Conservation (phyloP, 1,140 invertebrate genomes). For the Procambarus clarkii region DNA sequence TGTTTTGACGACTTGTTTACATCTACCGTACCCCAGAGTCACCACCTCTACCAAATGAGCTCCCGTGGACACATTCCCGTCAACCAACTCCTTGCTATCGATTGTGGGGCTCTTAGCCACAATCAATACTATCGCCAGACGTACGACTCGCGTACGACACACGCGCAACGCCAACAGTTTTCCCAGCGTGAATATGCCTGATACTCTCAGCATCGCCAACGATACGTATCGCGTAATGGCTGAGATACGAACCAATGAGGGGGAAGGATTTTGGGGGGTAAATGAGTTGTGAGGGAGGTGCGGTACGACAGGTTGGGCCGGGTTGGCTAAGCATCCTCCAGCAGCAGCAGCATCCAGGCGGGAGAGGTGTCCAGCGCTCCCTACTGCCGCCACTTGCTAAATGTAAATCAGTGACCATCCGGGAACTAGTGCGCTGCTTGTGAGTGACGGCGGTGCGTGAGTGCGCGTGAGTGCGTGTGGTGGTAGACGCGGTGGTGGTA, state of each 20-base stretch:
- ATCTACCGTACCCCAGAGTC: not conserved
- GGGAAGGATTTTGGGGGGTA: not conserved
- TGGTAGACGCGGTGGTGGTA: too few species aligned
- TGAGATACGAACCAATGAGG: too few species aligned
- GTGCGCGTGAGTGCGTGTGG: too few species aligned
- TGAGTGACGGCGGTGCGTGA: not conserved
- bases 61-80: not conserved
- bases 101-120: constrained; percentile 21
- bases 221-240: too few species aligned
- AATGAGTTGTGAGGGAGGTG: not conserved
- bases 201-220: too few species aligned
- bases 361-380: not conserved
- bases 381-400: not conserved
- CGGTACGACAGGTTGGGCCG: not conserved
- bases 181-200: too few species aligned
- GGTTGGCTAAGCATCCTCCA: not conserved
- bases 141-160: not conserved
- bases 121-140: constrained; percentile 30
- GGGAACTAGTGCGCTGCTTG: not conserved
- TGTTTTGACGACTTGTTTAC: not conserved
- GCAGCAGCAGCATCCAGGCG: not conserved
- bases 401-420: not conserved
- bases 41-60: not conserved
- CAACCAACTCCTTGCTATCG: constrained; percentile 14
- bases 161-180: too few species aligned